These are phyloP conservation scores for Gymnoscopelus microlampas DNA, from an alignment of 2,797 vertebrate species.

Conservation along the genomic window DNA sequence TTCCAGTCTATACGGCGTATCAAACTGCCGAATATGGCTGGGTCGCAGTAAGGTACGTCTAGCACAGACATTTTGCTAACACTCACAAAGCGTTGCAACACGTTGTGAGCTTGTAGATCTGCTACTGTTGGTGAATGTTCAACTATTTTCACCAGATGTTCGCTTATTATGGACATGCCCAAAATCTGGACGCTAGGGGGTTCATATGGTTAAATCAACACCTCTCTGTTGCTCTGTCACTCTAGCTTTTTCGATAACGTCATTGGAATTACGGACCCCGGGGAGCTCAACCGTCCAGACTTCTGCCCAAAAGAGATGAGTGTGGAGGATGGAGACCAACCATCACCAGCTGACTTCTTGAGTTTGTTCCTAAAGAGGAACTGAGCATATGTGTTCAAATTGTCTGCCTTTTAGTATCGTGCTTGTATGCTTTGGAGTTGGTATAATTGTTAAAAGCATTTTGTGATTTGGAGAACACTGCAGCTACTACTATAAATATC, in stretches of 20 bases:
- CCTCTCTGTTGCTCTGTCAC: conserved; percentile 2
- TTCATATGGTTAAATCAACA: neutral
- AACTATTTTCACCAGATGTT: neutral
- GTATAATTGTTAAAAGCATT: too few relatives aligned
- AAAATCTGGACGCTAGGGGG: neutral
- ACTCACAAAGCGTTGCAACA: neutral
- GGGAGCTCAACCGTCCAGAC: conserved; percentile 64
- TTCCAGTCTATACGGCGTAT: conserved; percentile 55
- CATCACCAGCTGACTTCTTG: conserved; percentile 39
- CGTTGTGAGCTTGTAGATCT: neutral
- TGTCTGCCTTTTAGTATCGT: too few relatives aligned
- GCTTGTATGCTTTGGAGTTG: too few relatives aligned
- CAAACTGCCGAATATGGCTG: conserved; percentile 52
- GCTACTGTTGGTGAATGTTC: neutral
- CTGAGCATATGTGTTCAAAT: neutral
- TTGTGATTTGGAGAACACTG: too few relatives aligned
- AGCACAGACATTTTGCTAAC: neutral
- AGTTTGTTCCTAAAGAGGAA: conserved; percentile 35
- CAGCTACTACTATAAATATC: too few relatives aligned
- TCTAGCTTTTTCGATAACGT: conserved; percentile 71
- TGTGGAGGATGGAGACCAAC: neutral
- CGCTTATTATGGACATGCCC: too few relatives aligned
- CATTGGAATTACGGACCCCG: conserved; percentile 63
- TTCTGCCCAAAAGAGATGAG: conserved; percentile 56
- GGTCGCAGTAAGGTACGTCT: conserved; percentile 52